Base-by-base conservation (phyloP, 2,888 invertebrate genomes). In the Pardosa pseudoannulata region DNA sequence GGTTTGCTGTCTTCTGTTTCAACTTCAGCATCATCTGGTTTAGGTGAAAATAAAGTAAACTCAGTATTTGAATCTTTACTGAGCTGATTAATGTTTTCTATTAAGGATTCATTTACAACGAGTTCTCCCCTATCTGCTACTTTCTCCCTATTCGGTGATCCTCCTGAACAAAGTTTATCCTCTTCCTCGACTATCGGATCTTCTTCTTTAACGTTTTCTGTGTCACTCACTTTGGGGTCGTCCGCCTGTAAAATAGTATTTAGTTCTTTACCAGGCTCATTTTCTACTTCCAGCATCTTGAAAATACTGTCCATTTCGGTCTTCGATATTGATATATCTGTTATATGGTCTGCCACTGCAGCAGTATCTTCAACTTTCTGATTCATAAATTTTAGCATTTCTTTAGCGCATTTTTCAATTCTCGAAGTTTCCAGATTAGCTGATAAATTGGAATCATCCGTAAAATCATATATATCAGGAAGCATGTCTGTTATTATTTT, bases 381-480 rank as follows among this genome's bases (percentile, higher is more conserved):
- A 23, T 78, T 73, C 19, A 83, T 73, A 27, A 72, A 72, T 39
- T 83, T 72, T 5, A 83, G 67, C 39, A 83, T 56, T 73, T 83
- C 83, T 29, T 72, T 71, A 0, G 83, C 72, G 23, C 78, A 83
- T 19, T 78, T 50, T 23, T 83, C 78, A 32, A 78, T 72, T 16
- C 71, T 39, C 13, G 65, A 56, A 9, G 67, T 41, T 19, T 78
- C 41, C 0, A 78, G 31, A 50, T 67, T 23, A 1, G 74, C 29
- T 11, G 39, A 74, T 16, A 39, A 31, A 23, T 36, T 67, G 5
- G 72, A 71, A 72, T 64, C 64, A 23, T 79, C 36, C 6, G 31
- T 28, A 39, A 71, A 62, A 46, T 50, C 56, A 56, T 56, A n/a
- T 11, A 41, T 32, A 32, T 70, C 41, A 6, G 31, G n/a, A 6